Evolutionary conservation across 2,797 vertebrate species (phyloP), one percentile per base, ranked within the genome.

Genomic region (Schizopygopsis malacanthus): DNA sequence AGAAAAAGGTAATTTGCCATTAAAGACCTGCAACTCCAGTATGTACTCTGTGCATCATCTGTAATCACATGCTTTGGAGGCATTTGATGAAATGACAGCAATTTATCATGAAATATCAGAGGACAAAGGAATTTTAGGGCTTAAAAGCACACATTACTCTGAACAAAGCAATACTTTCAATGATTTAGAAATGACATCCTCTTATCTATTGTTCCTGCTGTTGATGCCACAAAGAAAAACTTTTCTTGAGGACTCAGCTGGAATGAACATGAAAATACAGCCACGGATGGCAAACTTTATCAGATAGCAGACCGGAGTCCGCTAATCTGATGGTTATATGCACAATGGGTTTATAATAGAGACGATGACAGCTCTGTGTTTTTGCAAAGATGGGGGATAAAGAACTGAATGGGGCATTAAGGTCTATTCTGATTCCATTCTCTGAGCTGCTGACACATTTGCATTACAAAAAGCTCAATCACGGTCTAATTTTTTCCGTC

Each of bases 381-480:
- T 91, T 89, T 86, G 80, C 86, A 81, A 83, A 89, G 90, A 90
- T 87, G 85, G 84, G 52, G 76, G 75, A 83, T 79, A 85, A 78
- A 47, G 83, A 88, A 65, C 59, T 83, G 82, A 80, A 84, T 86
- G 54, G 77, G 87, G 88, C 87, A 89, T 87, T 88, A 87, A 81
- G 79, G 81, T 89, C 81, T 88, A 88, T 90, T 90, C 88, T 87
- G 84, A 82, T 81, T 82, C 47, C 59, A 54, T 89, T 89, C 88
- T 87, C 80, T 83, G 69, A 81, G 81, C 81, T 54, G 50, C 56
- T 25, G 65, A 81, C n/a, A 43, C 73, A 91, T 91, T 91, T 88
- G 90, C 90, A 91, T 91, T 37, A 90, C 90, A 91, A 91, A 90
- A 82, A 86, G 84, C 84, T 88, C 87, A 90, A 91, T 91, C 89